Evolutionary conservation across 2,113 vertebrate genomes (phyloP).

Genomic region (Podiceps cristatus): DNA sequence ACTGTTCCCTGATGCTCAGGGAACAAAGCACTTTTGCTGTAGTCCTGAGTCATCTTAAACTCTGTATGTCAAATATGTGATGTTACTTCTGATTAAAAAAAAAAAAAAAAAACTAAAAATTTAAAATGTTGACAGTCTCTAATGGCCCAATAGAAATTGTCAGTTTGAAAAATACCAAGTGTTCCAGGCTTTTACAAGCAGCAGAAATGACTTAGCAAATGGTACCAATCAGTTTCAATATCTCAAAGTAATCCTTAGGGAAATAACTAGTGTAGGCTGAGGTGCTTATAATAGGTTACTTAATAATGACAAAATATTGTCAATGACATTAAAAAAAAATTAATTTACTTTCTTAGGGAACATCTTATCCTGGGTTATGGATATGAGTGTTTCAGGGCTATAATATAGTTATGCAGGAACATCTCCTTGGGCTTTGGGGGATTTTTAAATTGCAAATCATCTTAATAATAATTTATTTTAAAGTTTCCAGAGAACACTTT

Average conservation of each 20-base stretch:
- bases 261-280: neutral
- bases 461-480: neutral
- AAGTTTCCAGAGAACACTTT: neutral
- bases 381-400: neutral
- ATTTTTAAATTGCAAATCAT: neutral
- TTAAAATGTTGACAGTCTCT: neutral
- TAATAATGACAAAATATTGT: conserved; percentile 7
- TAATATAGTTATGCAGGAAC: neutral
- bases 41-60: neutral
- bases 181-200: neutral
- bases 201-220: neutral
- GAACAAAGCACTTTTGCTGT: neutral
- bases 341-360: neutral
- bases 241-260: neutral
- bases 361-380: neutral
- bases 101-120: neutral
- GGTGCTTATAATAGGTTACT: neutral
- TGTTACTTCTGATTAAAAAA: neutral
- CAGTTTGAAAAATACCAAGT: neutral
- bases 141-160: neutral
- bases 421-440: neutral
- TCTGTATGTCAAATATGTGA: neutral
- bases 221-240: neutral
- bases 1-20: neutral
- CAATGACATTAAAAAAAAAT: neutral